Evolutionary conservation across 2,797 vertebrate genomes (phyloP).

Genomic region (Prionace glauca): DNA sequence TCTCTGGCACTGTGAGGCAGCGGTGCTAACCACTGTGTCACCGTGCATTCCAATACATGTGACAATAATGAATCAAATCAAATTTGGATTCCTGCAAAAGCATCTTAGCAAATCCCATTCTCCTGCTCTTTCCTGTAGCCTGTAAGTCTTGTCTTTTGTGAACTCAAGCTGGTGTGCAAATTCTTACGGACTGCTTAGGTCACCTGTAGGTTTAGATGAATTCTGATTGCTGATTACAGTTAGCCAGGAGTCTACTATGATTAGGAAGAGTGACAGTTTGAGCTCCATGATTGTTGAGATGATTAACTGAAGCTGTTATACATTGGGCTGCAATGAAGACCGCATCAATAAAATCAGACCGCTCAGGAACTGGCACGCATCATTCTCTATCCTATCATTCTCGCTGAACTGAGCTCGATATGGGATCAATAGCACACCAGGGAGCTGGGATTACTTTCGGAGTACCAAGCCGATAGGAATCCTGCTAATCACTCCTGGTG

Average conservation of each 20-base stretch:
- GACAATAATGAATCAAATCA: no score
- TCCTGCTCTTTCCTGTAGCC: not conserved
- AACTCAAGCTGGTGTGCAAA: not conserved
- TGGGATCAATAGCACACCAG: not conserved
- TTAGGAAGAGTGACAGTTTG: not conserved
- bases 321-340: not conserved
- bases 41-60: no score
- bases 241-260: not conserved
- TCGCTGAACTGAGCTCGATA: not conserved
- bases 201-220: not conserved
- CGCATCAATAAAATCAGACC: not conserved
- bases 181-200: not conserved
- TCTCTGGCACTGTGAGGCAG: no score
- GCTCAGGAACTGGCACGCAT: not conserved
- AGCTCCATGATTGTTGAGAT: not conserved
- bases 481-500: not conserved
- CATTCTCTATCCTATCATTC: not conserved
- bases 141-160: not conserved
- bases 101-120: not conserved
- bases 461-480: not conserved
- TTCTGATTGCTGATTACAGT: not conserved
- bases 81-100: not conserved
- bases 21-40: no score
- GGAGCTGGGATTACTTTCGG: not conserved
- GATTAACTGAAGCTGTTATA: slow-evolving; percentile 1